Conservation (phyloP, 2,797 vertebrate species). For the Merluccius polli region DNA sequence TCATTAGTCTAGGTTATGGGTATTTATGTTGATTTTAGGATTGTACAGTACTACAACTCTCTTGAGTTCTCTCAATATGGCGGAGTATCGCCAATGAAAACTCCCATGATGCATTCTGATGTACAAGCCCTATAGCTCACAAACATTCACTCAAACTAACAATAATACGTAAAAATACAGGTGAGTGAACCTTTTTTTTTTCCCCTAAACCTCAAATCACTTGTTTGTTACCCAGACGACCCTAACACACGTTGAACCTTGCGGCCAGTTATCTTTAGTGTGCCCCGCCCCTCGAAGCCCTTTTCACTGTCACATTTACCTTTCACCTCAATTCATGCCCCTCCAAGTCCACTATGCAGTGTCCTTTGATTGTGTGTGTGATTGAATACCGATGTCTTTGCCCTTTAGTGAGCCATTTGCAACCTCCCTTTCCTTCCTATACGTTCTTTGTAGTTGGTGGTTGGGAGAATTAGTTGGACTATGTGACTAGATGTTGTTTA, state of each 20-base stretch:
- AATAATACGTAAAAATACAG: conserved; percentile 39
- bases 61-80: too few species aligned
- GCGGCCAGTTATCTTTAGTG: conserved; percentile 14
- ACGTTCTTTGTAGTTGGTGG: conserved; percentile 38
- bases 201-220: neutral
- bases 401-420: conserved; percentile 52
- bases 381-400: conserved; percentile 48
- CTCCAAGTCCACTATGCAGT: conserved; percentile 17
- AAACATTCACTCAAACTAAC: conserved; percentile 61
- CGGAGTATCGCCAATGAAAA: neutral
- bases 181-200: conserved; percentile 62
- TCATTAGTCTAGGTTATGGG: neutral
- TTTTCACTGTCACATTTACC: conserved; percentile 5
- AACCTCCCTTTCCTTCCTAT: conserved; percentile 34
- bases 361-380: conserved; percentile 14
- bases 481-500: neutral
- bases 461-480: conserved; percentile 16
- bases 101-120: neutral
- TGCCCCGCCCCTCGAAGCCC: conserved; percentile 14
- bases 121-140: conserved; percentile 36
- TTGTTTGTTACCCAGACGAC: conserved; percentile 21
- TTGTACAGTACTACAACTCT: neutral
- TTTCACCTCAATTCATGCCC: conserved; percentile 19
- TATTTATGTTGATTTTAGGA: neutral
- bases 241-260: conserved; percentile 7